Evolutionary conservation across 1,140 invertebrate genomes (phyloP).

Genomic region (Coenobita brevimanus): DNA sequence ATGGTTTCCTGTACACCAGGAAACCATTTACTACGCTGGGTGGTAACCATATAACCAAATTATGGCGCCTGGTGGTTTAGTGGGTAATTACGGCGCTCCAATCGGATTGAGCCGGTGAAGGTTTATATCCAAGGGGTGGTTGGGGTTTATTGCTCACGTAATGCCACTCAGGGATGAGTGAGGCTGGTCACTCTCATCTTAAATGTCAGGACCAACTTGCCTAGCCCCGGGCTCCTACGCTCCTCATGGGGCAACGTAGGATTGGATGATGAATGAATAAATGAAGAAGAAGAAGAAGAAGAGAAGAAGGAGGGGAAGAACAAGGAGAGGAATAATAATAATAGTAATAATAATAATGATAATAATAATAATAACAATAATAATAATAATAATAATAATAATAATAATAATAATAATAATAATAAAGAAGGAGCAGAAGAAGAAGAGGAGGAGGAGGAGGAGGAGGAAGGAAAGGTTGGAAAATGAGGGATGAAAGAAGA

Average conservation of each 20-base stretch:
- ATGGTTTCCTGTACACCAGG: too few species aligned
- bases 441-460: neutral
- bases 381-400: neutral
- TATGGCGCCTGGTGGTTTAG: too few species aligned
- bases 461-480: neutral
- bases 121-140: too few species aligned
- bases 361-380: neutral
- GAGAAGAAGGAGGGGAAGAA: neutral
- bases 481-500: neutral
- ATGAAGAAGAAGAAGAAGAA: neutral
- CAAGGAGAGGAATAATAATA: neutral
- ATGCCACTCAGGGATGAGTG: too few species aligned
- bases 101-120: neutral
- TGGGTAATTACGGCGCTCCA: too few species aligned
- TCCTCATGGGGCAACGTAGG: too few species aligned
- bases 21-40: too few species aligned
- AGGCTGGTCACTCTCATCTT: too few species aligned
- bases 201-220: too few species aligned
- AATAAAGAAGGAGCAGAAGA: neutral
- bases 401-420: neutral
- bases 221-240: too few species aligned
- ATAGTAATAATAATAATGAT: neutral
- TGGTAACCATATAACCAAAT: too few species aligned
- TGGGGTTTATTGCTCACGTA: too few species aligned
- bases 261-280: neutral